A percentile compares a stretch with the other conserved stretches of the same genome.
Conservation (phyloP, 2,888 invertebrate species). For the Diarsia rubi region DNA sequence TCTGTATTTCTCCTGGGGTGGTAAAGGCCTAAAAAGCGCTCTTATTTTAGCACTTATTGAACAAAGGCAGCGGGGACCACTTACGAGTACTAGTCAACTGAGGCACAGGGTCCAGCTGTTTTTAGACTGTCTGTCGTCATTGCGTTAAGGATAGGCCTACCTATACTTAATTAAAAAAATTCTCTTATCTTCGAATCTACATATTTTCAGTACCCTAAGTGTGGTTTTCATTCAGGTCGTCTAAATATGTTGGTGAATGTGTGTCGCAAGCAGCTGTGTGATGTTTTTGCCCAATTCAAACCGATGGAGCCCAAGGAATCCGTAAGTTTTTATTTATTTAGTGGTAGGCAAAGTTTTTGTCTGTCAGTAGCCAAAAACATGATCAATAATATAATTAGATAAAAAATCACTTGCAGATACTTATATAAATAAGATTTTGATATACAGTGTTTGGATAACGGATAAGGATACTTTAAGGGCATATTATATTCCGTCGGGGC, state of each 20-base stretch:
- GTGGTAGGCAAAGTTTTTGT: neutral
- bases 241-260: slow-evolving; percentile 97
- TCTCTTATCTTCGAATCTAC: neutral
- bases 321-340: slow-evolving; percentile 30
- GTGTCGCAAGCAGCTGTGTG: slow-evolving; percentile 97
- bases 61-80: neutral
- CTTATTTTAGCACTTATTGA: no score
- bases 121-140: neutral
- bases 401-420: neutral
- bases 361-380: neutral
- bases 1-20: neutral
- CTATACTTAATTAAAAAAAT: neutral
- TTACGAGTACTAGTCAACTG: neutral
- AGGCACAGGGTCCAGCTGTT: neutral
- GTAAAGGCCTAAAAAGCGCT: no score
- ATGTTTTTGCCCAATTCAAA: slow-evolving; percentile 98
- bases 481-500: no score
- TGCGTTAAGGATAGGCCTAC: neutral
- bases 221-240: slow-evolving; percentile 89
- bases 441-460: no score
- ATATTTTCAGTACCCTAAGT: neutral
- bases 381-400: neutral
- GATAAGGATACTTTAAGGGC: no score
- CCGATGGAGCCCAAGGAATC: slow-evolving; percentile 94
- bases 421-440: no score